Evolutionary conservation across 2,113 vertebrate genomes (phyloP).

Genomic region (Phylloscopus trochiloides): DNA sequence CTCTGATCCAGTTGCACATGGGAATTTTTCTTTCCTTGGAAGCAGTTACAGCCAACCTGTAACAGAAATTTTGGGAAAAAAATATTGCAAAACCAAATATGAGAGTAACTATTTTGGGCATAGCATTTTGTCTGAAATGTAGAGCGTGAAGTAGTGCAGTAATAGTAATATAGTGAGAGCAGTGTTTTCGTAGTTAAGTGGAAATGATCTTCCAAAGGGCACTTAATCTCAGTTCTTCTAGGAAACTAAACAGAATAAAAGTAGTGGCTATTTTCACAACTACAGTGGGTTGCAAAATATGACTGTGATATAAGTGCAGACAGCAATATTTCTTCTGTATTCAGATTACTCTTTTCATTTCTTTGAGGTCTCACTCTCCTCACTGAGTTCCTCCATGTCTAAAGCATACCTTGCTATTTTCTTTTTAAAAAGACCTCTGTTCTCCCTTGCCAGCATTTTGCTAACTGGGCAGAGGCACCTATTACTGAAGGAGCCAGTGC

Average conservation of each 20-base stretch:
- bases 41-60: neutral
- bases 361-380: neutral
- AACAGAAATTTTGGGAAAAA: neutral
- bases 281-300: neutral
- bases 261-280: neutral
- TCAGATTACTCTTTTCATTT: neutral
- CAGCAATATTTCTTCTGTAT: neutral
- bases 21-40: neutral
- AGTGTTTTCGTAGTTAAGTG: neutral
- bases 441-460: neutral
- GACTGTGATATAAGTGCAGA: neutral
- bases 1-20: neutral
- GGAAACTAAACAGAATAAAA: neutral
- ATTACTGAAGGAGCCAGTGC: neutral
- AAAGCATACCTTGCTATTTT: neutral
- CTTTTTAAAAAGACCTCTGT: neutral
- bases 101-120: neutral
- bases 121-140: neutral
- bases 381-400: fast-evolving
- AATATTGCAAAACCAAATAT: neutral
- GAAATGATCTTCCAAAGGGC: neutral
- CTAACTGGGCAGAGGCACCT: neutral
- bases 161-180: neutral
- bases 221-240: neutral
- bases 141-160: neutral